phyloP scores from a whole-genome alignment of 2,888 invertebrate species.

The Eristalinus sepulchralis region DNA sequence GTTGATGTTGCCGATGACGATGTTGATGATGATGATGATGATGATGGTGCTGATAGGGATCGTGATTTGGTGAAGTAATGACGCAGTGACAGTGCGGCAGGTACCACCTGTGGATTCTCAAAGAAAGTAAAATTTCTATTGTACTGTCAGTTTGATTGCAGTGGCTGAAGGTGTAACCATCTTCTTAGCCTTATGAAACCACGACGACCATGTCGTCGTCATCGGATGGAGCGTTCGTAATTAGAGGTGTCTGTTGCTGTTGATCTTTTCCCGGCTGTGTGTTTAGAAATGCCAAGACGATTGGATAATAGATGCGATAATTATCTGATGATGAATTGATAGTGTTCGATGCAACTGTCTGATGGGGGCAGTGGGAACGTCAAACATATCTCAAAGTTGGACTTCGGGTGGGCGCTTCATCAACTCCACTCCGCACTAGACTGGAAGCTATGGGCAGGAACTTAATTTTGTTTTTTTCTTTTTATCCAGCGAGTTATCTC shows the following conservation, averaged over 20 bases:
- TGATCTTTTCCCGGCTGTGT: not conserved
- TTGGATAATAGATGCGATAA: slow-evolving; percentile 19
- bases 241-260: slow-evolving; percentile 19
- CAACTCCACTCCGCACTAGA: not conserved
- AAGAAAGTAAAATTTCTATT: not conserved
- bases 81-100: not conserved
- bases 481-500: not conserved
- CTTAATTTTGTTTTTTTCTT: not conserved
- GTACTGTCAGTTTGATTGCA: not conserved
- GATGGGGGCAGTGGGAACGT: not conserved
- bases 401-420: not conserved
- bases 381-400: not conserved
- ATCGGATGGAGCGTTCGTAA: not conserved
- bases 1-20: not conserved
- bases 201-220: not conserved
- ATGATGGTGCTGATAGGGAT: not conserved
- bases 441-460: not conserved
- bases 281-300: slow-evolving; percentile 9
- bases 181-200: not conserved
- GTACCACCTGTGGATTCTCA: not conserved
- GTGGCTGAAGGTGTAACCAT: not conserved
- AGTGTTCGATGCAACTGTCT: not conserved
- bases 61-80: not conserved
- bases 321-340: slow-evolving; percentile 24
- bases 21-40: not conserved